Percentiles rank a stretch among this genome's conserved stretches.
phyloP scores from a whole-genome alignment of 30 jellyfish, hydroid and myxozoan genomes.

The Nemopilema nomurai region DNA sequence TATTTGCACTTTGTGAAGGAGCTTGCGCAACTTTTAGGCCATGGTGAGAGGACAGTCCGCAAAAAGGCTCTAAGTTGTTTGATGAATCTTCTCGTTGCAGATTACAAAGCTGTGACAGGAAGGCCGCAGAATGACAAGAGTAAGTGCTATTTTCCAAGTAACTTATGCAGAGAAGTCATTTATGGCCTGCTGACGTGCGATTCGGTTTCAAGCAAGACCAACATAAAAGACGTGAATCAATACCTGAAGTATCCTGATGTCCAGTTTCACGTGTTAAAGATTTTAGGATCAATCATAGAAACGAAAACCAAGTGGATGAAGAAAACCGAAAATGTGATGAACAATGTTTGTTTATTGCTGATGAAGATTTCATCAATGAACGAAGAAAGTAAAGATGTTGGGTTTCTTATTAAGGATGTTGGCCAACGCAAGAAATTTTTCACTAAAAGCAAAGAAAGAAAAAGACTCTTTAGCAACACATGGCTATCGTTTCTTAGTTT shows the following conservation, averaged over 20 bases:
- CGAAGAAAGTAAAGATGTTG: background rate
- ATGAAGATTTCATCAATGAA: slow-evolving; percentile 8
- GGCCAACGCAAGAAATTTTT: slow-evolving; percentile 10
- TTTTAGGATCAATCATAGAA: background rate
- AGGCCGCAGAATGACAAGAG: slow-evolving; percentile 27
- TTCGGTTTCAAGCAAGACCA: background rate
- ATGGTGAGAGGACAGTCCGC: background rate
- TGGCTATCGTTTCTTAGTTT: slow-evolving; percentile 78
- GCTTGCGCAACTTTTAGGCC: slow-evolving; percentile 12
- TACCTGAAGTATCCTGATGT: slow-evolving; percentile 37
- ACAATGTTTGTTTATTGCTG: slow-evolving; percentile 7
- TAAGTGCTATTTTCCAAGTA: slow-evolving; percentile 38
- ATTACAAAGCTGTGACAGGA: slow-evolving; percentile 26
- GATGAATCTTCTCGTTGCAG: slow-evolving; percentile 43
- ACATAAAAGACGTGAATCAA: background rate
- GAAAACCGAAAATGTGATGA: slow-evolving; percentile 11
- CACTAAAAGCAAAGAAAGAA: slow-evolving; percentile 37
- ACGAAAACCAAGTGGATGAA: slow-evolving; percentile 11
- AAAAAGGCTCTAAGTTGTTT: slow-evolving; percentile 24
- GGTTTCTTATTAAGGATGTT: slow-evolving; percentile 15
- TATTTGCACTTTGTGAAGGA: slow-evolving; percentile 27
- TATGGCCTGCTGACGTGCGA: slow-evolving; percentile 22
- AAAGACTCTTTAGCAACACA: slow-evolving; percentile 44
- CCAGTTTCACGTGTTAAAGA: slow-evolving; percentile 46
- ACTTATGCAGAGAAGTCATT: slow-evolving; percentile 23